Base-by-base conservation (phyloP, 1,140 invertebrate species). In the Leptopilina clavipes region DNA sequence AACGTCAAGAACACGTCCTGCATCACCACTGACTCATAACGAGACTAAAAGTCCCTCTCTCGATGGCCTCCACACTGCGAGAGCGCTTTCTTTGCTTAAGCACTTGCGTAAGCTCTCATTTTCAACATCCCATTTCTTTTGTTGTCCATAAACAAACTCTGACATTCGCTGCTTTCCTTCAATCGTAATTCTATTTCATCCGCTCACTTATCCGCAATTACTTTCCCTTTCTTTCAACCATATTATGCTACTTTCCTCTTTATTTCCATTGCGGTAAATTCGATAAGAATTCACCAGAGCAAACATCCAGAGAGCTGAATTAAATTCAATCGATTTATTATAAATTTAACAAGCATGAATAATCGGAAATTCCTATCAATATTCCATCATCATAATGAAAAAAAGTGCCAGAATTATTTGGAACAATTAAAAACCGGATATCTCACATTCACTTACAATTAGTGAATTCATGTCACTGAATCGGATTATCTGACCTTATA, bases 1-100 rank as follows among this genome's bases (percentile, higher is more conserved):
- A 74, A 81, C 76, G 79, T 86, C 85, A 84, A 81, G 74, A 83
- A 77, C 81, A 80, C 70, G 81, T 80, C 80, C 80, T 79, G 80
- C 77, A n/a, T n/a, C n/a, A 73, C 59, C 48, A 73, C 71, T 19
- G 52, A 74, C 72, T 77, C 79, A 75, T 65, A 81, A 79, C 76
- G 48, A 77, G 81, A 81, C 78, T 82, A 77, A 25, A 80, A 77
- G 80, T 44, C 70, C 48, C 75, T 44, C 75, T 44, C 78, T 79
- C 75, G 72, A 83, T 79, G 44, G 70, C 71, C 72, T 71, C 48
- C 18, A 70, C 25, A 31, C 5, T 31, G 25, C 25, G 25, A 31
- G 25, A 31, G 25, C 1, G 25, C 25, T 31, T 82, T 79, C 80
- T 76, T 74, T 76, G 52, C 75, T 70, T 59, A 12, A 52, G 44